Base-by-base conservation (phyloP, 2,113 vertebrate species). In the Morone chrysops region DNA sequence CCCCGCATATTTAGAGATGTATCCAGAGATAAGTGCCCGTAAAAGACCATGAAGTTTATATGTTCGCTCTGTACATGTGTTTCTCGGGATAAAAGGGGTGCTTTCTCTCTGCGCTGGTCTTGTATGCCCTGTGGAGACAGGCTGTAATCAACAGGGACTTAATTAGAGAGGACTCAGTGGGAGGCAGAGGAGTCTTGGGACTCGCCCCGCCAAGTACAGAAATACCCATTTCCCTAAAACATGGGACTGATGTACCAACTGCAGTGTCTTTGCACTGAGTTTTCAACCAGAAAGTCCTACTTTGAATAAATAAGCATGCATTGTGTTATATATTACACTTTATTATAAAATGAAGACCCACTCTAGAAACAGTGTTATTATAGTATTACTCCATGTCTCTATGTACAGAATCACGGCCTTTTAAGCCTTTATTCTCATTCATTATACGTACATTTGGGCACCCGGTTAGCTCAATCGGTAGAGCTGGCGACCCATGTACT, bases 161-260 rank as follows among this genome's bases (percentile, higher is more conserved):
- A 94, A 95, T 95, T 94, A 95, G 70, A 95, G 90, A 92, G 91
- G 77, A 80, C 81, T 86, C 65, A 36, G 87, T 90, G 86, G 88
- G 87, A 91, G 88, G 87, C 88, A 86, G 51, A 87, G 88, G 78
- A 91, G 75, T 85, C 63, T 66, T 72, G 81, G 87, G 92, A 93
- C 92, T 93, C 89, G 87, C 92, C 93, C 93, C 75, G 48, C 89
- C 70, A 84, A 79, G 91, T 59, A 92, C 91, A 89, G 90, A 94
- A 94, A 94, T 94, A 93, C 61, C 70, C 70, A 40, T 69, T 83
- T 83, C 84, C 41, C 47, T 86, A 41, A 81, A 90, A 90, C 83
- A 81, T 66, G 68, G 69, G 57, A 59, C 73, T 72, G 20, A 25
- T 82, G 75, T 41, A 81, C 59, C 69, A 53, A 78, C 63, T 89